Base-by-base conservation (phyloP, 2,113 vertebrate genomes). In the Alexandromys fortis region DNA sequence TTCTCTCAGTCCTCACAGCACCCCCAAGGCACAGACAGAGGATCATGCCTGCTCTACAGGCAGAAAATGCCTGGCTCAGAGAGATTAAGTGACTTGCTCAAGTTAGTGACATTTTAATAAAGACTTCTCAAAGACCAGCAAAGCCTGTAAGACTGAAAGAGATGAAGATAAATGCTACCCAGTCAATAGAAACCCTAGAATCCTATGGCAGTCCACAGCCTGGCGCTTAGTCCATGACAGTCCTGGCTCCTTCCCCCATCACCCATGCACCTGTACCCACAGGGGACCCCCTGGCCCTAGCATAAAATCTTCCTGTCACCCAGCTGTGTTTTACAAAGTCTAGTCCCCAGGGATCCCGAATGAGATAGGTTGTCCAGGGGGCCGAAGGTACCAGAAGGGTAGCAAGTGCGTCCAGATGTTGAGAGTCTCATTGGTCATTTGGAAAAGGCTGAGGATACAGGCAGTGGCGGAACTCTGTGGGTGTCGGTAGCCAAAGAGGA, bases 361-460 rank as follows among this genome's bases (percentile, higher is more conserved):
- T 28, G 38, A 89, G 78, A 45, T 0, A 0, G 86, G 52, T 4
- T 14, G 47, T 63, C n/a, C 61, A 1, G 33, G 24, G 79, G 63
- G 26, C 38, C 3, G 77, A 72, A 96, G 81, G 30, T 97, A 99
- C 99, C 99, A 99, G 92, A 99, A 98, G 5, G 99, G 99, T 67
- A 99, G 67, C 78, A 99, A 99, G 94, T 99, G 99, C 0, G 99
- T 99, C 99, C 99, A 99, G 97, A 99, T 99, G 96, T 99, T 99
- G 45, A 99, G 98, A 0, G 99, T 99, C 98, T 99, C 99, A 58
- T 99, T 99, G 79, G 99, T 99, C 98, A 99, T 98, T 90, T 99
- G 99, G 98, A 99, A 99, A 95, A 99, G 98, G 92, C 99, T 99
- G 96, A 99, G 98, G 94, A 99, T 81, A n/a, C 99, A 99, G 90